These are phyloP conservation scores for Samia ricini DNA, from an alignment of 1,140 invertebrate species.

Conservation along the genomic window DNA sequence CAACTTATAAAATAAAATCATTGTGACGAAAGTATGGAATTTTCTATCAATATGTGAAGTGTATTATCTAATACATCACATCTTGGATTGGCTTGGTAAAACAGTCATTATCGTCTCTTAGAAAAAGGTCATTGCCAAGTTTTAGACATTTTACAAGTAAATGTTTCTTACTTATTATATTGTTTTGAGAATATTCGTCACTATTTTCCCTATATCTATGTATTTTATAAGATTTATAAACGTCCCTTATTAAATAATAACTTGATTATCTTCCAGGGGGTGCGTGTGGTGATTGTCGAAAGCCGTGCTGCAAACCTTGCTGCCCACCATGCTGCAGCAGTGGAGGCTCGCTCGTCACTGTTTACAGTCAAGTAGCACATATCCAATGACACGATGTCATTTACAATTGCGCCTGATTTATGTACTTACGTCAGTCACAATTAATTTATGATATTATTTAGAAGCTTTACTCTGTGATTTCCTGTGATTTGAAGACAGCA, in stretches of 20 bases:
- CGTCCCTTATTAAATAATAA: background rate
- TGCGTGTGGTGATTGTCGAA: slow-evolving; percentile 27
- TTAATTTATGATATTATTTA: background rate
- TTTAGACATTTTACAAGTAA: background rate
- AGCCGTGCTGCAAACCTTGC: slow-evolving; percentile 36
- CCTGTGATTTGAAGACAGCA: no score
- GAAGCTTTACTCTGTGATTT: background rate
- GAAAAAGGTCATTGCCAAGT: background rate
- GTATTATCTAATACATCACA: no score
- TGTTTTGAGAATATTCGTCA: no score
- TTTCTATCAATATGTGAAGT: no score
- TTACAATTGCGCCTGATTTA: slow-evolving; percentile 9
- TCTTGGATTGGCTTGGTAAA: no score
- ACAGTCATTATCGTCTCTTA: no score
- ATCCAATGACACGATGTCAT: slow-evolving; percentile 53
- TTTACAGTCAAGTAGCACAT: slow-evolving; percentile 74
- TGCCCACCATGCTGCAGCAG: slow-evolving; percentile 42
- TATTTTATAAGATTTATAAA: no score
- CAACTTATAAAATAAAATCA: no score
- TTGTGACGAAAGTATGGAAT: no score
- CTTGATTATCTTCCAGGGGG: slow-evolving; percentile 34
- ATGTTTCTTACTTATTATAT: background rate
- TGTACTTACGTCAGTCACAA: background rate
- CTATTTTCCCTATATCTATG: no score
- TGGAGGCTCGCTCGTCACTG: slow-evolving; percentile 61